Percentiles rank a stretch among this genome's conserved stretches.
Conservation (phyloP, 2,797 vertebrate species). For the Limnodromus scolopaceus region DNA sequence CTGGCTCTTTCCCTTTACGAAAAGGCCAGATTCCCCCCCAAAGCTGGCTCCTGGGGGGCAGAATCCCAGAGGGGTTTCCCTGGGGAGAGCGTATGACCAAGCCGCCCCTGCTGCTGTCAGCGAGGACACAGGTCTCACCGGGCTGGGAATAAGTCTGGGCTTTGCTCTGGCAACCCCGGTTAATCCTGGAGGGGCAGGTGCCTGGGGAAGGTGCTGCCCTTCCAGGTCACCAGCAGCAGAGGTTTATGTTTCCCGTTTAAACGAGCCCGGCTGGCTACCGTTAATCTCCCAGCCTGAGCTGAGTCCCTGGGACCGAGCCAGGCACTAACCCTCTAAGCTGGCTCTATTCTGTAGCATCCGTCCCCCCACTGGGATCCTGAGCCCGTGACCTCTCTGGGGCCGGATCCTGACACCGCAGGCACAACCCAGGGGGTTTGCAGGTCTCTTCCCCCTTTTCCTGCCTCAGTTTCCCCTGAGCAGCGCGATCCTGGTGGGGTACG, state of each 20-base stretch:
- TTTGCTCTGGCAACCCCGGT: neutral
- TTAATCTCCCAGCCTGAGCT: neutral
- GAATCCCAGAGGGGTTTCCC: neutral
- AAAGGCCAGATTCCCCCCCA: neutral
- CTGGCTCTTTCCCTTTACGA: neutral
- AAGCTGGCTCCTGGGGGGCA: neutral
- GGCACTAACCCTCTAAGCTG: neutral
- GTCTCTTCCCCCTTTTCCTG: neutral
- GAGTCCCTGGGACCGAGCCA: neutral
- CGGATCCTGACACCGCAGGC: neutral
- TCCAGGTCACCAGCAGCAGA: neutral
- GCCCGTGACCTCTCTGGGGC: neutral
- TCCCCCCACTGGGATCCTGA: neutral
- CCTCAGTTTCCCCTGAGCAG: neutral
- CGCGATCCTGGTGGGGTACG: rapidly evolving
- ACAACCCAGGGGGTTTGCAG: no score
- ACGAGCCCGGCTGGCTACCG: rapidly evolving
- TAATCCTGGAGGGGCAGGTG: neutral
- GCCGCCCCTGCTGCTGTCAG: neutral
- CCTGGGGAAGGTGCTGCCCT: neutral
- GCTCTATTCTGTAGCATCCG: neutral
- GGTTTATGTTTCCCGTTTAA: neutral
- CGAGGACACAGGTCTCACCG: rapidly evolving
- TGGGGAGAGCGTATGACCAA: neutral
- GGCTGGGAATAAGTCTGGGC: neutral